Base-by-base conservation (phyloP, 2,113 vertebrate species). In the Zosterops borbonicus region DNA sequence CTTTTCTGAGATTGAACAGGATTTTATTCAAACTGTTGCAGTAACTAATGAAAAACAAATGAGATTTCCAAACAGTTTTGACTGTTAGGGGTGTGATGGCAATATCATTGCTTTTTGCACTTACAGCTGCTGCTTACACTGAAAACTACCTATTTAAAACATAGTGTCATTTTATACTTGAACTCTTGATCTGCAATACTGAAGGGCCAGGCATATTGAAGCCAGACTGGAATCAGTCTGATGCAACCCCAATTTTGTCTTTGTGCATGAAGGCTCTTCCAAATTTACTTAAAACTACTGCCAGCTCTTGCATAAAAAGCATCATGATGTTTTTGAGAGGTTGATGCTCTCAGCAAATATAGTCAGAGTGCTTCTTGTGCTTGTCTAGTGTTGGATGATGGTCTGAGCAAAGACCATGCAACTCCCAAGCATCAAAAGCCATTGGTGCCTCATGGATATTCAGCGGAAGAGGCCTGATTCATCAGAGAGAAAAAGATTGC, bases 11-110 rank as follows among this genome's bases (percentile, higher is more conserved):
- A 96, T 95, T 95, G 96, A 95, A 95, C 96, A 96, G 96, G 86
- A 95, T 97, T 97, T 97, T 96, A 95, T 96, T 96, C 96, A 94
- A 96, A 94, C 94, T 96, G 91, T 96, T 96, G 95, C 89, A 62
- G 95, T 96, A 96, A 96, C 95, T 96, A 97, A 97, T 96, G 95
- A 97, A 97, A 96, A 97, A 97, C 94, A 96, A 97, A 97, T 93
- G 94, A 96, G 92, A 95, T 90, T 96, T 94, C 89, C 87, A 96
- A 97, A 96, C 94, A 94, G 96, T 97, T 97, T 96, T 96, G 95
- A 96, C 92, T 95, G 82, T 96, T 96, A 94, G 83, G 92, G 94
- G 90, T 95, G 95, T 95, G 92, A 95, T 95, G 94, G 89, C 65
- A 92, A 93, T 94, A 96, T 94, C 94, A 78, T 82, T 92, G 92